These are phyloP conservation scores for Lophura nycthemera DNA, from an alignment of 2,113 vertebrate genomes.

Conservation along the genomic window DNA sequence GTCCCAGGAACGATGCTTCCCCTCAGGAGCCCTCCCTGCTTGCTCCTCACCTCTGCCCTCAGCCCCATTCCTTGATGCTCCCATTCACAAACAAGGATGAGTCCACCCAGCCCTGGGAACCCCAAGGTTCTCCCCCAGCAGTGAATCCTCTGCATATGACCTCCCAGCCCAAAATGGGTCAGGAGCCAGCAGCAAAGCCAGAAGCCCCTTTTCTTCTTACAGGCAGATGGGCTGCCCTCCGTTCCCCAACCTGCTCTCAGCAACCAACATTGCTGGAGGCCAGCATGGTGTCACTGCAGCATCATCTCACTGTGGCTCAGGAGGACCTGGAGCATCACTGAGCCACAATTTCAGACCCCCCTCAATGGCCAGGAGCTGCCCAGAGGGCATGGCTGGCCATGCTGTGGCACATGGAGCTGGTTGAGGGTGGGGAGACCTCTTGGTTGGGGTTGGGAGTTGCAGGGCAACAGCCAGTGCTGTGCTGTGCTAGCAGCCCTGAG, in stretches of 20 bases:
- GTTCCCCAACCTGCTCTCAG: accelerated
- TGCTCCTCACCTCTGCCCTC: not conserved
- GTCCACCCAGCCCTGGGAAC: not conserved
- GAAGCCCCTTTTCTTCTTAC: not conserved
- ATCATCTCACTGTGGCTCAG: accelerated
- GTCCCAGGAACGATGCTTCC: not conserved
- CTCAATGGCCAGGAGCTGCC: accelerated
- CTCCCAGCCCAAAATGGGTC: not conserved
- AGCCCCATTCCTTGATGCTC: not conserved
- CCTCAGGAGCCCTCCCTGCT: not conserved
- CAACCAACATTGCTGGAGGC: not conserved
- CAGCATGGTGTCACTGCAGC: accelerated
- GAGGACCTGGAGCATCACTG: accelerated
- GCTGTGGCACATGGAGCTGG: accelerated
- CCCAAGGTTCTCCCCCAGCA: accelerated
- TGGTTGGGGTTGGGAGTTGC: not conserved
- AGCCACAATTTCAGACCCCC: not conserved
- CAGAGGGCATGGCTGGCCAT: accelerated
- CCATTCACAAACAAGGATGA: not conserved
- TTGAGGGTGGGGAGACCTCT: accelerated
- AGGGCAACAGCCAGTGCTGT: accelerated
- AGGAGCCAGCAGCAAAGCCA: not conserved
- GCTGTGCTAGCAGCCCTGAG: not conserved
- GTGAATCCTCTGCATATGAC: accelerated
- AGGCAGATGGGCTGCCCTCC: not conserved